Evolutionary conservation across 2,797 vertebrate genomes (phyloP).

Genomic region (Crenichthys baileyi): DNA sequence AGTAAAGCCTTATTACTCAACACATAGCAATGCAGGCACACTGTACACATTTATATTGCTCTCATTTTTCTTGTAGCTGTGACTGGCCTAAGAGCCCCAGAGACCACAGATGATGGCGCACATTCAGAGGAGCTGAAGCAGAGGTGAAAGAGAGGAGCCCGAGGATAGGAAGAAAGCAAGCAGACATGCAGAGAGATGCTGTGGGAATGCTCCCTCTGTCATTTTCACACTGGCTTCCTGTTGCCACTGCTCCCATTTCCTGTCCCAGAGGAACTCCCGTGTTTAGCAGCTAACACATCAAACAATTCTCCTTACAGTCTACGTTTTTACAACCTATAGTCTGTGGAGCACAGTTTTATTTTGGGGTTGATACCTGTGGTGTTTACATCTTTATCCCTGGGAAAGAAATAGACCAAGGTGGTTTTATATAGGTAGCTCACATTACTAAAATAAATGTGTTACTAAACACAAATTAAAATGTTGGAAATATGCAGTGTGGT

Average conservation of each 20-base stretch:
- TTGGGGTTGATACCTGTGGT: constrained; percentile 12
- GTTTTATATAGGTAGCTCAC: not conserved
- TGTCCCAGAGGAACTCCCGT: constrained; percentile 56
- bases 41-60: constrained; percentile 7
- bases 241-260: constrained; percentile 68
- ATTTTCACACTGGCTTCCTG: constrained; percentile 66
- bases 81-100: constrained; percentile 22
- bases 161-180: constrained; percentile 29
- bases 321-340: constrained; percentile 28
- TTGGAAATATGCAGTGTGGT: not conserved
- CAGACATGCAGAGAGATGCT: constrained; percentile 39
- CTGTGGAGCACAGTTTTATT: constrained; percentile 16
- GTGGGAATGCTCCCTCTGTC: constrained; percentile 58
- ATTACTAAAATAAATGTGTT: not conserved
- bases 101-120: constrained; percentile 31
- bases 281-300: constrained; percentile 34
- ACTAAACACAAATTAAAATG: not conserved
- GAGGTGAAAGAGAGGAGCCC: constrained; percentile 43
- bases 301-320: constrained; percentile 31
- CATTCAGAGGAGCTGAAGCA: constrained; percentile 29
- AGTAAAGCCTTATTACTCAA: not conserved
- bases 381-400: constrained; percentile 9
- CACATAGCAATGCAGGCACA: not conserved
- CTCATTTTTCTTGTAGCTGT: constrained; percentile 29
- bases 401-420: not conserved